Percentiles rank a stretch among this genome's conserved stretches.
phyloP scores from a whole-genome alignment of 2,888 invertebrate species.

The Malthinus flaveolus region DNA sequence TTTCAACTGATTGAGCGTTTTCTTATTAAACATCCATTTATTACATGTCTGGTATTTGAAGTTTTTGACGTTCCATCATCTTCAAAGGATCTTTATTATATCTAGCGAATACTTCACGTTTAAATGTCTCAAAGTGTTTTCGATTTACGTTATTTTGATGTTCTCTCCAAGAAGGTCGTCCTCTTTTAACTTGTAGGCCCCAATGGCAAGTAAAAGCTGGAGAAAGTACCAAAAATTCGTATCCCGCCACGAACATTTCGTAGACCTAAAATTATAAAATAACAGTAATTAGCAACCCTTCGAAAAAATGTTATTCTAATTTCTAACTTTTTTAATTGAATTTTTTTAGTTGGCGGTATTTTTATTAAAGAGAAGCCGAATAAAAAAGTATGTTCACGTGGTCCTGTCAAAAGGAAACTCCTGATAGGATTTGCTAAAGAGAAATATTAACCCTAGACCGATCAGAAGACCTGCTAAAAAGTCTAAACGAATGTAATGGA shows the following conservation, averaged over 20 bases:
- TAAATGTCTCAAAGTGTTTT: slow-evolving; percentile 80
- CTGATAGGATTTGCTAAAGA: too few relatives aligned
- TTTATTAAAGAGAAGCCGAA: too few relatives aligned
- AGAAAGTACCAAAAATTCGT: slow-evolving; percentile 83
- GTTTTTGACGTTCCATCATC: slow-evolving; percentile 46
- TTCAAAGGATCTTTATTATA: slow-evolving; percentile 72
- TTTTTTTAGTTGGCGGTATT: too few relatives aligned
- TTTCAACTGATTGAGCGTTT: too few relatives aligned
- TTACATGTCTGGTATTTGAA: not conserved
- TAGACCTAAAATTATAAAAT: slow-evolving; percentile 67
- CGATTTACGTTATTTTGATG: slow-evolving; percentile 83
- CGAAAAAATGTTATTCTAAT: too few relatives aligned
- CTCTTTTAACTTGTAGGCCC: slow-evolving; percentile 80
- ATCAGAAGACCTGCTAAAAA: too few relatives aligned
- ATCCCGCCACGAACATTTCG: slow-evolving; percentile 89
- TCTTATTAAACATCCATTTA: not conserved
- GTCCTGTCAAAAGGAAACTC: too few relatives aligned
- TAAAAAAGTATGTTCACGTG: too few relatives aligned
- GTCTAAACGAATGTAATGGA: too few relatives aligned
- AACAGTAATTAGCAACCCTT: not conserved
- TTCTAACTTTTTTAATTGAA: too few relatives aligned
- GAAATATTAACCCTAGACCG: too few relatives aligned
- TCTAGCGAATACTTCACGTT: slow-evolving; percentile 77
- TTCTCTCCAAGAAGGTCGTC: slow-evolving; percentile 83
- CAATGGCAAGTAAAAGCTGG: slow-evolving; percentile 90